Percentiles rank a stretch among this genome's conserved stretches.
These are phyloP conservation scores for Chlorospingus flavigularis DNA, from an alignment of 2,797 vertebrate species.

Conservation along the genomic window DNA sequence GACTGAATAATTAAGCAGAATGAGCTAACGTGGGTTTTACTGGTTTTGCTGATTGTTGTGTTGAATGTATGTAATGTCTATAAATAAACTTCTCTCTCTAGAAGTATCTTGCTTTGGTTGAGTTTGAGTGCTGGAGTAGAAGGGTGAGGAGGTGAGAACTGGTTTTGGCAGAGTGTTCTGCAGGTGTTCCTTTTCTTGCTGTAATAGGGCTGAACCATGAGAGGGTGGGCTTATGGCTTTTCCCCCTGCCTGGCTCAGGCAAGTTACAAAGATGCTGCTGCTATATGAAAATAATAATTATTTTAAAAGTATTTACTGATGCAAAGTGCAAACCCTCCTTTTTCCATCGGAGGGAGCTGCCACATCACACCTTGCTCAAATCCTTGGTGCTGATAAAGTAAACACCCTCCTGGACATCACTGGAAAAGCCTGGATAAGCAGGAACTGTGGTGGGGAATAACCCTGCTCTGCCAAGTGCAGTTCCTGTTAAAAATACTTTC, in stretches of 20 bases:
- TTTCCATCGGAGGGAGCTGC: neutral
- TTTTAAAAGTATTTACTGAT: neutral
- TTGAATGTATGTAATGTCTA: neutral
- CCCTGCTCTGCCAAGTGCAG: accelerated
- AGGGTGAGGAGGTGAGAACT: neutral
- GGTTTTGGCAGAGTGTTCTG: neutral
- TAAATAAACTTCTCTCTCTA: constrained; percentile 22
- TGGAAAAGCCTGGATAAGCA: neutral
- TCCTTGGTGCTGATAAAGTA: neutral
- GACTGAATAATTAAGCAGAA: neutral
- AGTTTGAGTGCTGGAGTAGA: neutral
- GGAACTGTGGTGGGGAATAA: accelerated
- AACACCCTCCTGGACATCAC: accelerated
- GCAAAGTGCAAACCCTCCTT: neutral
- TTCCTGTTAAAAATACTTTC: neutral
- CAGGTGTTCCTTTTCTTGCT: neutral
- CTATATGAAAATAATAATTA: accelerated
- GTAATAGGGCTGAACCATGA: accelerated
- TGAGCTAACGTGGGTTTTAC: neutral
- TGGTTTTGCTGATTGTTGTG: neutral
- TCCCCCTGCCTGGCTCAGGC: neutral
- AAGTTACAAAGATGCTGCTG: neutral
- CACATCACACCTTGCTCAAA: neutral
- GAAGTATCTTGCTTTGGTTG: neutral
- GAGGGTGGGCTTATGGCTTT: neutral